Conservation (phyloP, 2,888 invertebrate species). For the Drosophila infuscata region DNA sequence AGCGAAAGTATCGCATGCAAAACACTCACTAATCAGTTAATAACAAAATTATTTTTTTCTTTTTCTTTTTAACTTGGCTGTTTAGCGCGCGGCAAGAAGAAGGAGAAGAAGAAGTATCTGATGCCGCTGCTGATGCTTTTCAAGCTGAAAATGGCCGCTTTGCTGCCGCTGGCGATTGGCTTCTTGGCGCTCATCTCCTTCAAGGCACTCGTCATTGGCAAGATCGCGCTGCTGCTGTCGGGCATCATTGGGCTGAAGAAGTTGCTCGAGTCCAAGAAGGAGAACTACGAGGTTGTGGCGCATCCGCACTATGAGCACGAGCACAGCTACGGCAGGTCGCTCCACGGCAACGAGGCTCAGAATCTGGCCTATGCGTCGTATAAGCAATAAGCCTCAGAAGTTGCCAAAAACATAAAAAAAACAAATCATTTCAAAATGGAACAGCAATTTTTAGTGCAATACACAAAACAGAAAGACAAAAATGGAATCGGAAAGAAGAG, state of each 20-base stretch:
- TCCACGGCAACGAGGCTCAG: conserved; percentile 87
- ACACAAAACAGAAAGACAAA: conserved; percentile 49
- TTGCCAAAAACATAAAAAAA: conserved; percentile 33
- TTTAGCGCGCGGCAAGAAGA: conserved; percentile 91
- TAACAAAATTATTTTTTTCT: background rate
- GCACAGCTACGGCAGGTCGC: conserved; percentile 89
- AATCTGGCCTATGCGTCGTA: conserved; percentile 90
- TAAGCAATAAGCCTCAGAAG: conserved; percentile 69
- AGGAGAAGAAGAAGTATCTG: conserved; percentile 92
- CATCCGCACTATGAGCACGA: conserved; percentile 88
- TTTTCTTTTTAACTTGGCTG: background rate
- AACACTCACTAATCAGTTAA: conserved; percentile 26
- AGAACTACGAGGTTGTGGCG: conserved; percentile 92
- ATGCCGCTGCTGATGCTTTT: conserved; percentile 91
- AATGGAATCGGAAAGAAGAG: conserved; percentile 20
- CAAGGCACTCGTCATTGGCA: conserved; percentile 93
- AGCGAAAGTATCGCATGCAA: conserved; percentile 75
- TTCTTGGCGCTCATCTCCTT: conserved; percentile 92
- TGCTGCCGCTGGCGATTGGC: conserved; percentile 92
- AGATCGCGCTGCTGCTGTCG: conserved; percentile 92
- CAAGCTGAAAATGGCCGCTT: conserved; percentile 91
- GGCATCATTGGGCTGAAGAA: conserved; percentile 91
- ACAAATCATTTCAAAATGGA: background rate
- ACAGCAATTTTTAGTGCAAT: conserved; percentile 71
- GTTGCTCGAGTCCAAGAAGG: conserved; percentile 89